Percentiles rank a stretch among this genome's conserved stretches.
Conservation (phyloP, 2,888 invertebrate genomes). For the Campopleginae sp. region DNA sequence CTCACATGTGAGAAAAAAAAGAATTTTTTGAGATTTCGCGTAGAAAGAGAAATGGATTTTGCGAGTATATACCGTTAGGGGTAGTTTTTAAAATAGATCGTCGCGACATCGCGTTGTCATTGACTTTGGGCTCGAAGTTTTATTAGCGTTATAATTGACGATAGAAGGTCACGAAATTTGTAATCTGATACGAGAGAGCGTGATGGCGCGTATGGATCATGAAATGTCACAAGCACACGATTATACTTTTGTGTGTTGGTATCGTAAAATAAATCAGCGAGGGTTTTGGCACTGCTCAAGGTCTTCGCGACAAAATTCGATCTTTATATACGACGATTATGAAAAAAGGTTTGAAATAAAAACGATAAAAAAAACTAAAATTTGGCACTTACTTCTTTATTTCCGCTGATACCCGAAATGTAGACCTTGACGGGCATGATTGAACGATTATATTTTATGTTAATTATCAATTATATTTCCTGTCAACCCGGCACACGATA, state of each 20-base stretch:
- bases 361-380: background rate
- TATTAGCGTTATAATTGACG: conserved; percentile 49
- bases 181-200: conserved; percentile 75
- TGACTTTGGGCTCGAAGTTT: conserved; percentile 39
- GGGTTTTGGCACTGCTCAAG: conserved; percentile 66
- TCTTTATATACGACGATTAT: conserved; percentile 32
- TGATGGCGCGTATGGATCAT: conserved; percentile 68
- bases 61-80: background rate
- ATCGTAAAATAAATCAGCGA: conserved; percentile 14
- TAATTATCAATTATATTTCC: conserved; percentile 47
- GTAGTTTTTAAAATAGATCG: conserved; percentile 28
- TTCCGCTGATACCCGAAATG: conserved; percentile 96
- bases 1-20: background rate
- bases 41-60: background rate
- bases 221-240: conserved; percentile 72
- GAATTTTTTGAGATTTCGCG: background rate
- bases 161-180: conserved; percentile 67
- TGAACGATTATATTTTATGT: conserved; percentile 35
- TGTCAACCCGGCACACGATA: conserved; percentile 60
- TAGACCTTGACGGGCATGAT: conserved; percentile 96
- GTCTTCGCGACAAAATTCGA: conserved; percentile 47
- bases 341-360: conserved; percentile 5
- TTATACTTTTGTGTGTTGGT: conserved; percentile 28
- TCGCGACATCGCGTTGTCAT: conserved; percentile 50
- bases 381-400: conserved; percentile 92